Conservation (phyloP, 2,888 invertebrate species). For the Drosophila gaucha region DNA sequence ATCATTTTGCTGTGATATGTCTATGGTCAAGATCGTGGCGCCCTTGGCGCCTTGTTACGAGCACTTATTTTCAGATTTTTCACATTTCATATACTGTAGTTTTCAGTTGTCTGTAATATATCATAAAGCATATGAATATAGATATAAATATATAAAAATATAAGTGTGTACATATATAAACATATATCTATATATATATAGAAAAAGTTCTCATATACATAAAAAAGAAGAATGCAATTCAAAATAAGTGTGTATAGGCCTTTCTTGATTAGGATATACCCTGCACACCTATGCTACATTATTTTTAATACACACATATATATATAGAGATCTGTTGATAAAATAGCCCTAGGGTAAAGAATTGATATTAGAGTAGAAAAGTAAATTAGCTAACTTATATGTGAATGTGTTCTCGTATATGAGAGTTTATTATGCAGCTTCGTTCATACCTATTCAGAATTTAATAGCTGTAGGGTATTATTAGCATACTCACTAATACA, state of each 20-base stretch:
- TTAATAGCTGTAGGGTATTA: constrained; percentile 22
- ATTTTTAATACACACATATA: not conserved
- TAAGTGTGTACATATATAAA: not conserved
- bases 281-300: too few relatives aligned
- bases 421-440: constrained; percentile 5
- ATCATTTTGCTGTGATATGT: constrained; percentile 9
- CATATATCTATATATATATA: not conserved
- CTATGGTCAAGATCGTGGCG: constrained; percentile 58
- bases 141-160: not conserved
- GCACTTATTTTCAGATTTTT: constrained; percentile 40
- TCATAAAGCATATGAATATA: constrained; percentile 17
- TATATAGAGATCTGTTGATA: not conserved
- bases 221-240: constrained; percentile 11
- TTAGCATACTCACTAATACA: constrained; percentile 24
- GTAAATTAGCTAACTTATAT: too few relatives aligned
- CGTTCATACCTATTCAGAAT: not conserved
- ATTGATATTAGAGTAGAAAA: too few relatives aligned
- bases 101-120: constrained; percentile 47
- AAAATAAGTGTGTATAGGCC: not conserved
- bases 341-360: too few relatives aligned
- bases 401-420: not conserved
- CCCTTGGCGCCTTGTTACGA: constrained; percentile 54
- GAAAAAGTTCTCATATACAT: not conserved
- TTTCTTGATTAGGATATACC: not conserved
- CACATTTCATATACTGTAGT: constrained; percentile 40